phyloP scores from a whole-genome alignment of 2,888 invertebrate species.

The Cerastoderma edule region DNA sequence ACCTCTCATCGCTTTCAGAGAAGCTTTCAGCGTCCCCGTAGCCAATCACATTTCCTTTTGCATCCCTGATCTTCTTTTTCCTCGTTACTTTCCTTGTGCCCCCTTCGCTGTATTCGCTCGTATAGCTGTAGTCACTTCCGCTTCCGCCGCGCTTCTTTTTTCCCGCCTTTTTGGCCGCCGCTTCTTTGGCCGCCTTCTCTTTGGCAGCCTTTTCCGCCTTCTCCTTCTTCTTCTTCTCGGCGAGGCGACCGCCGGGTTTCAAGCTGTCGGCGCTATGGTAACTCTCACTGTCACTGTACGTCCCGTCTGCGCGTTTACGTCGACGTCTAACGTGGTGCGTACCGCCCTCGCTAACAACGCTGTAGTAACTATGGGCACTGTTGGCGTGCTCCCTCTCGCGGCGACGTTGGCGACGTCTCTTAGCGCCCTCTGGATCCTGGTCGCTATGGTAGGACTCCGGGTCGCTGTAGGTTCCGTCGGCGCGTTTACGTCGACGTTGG shows the following conservation, averaged over 20 bases:
- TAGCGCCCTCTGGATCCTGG: conserved; percentile 78
- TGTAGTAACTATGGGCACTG: conserved; percentile 82
- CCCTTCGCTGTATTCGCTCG: conserved; percentile 80
- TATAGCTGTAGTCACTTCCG: conserved; percentile 81
- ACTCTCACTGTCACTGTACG: conserved; percentile 80
- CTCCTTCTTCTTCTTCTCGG: conserved; percentile 69
- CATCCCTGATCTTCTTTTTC: conserved; percentile 78
- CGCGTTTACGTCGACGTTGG: conserved; percentile 73
- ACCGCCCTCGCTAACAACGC: conserved; percentile 81
- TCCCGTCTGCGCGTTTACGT: conserved; percentile 78
- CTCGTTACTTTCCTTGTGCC: conserved; percentile 76
- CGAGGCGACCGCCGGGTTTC: conserved; percentile 70
- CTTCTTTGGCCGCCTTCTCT: conserved; percentile 56
- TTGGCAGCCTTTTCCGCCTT: conserved; percentile 56
- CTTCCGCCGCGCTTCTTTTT: conserved; percentile 75
- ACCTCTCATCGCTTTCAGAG: conserved; percentile 69
- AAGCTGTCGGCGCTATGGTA: conserved; percentile 80
- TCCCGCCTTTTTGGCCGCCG: conserved; percentile 61
- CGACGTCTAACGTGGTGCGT: conserved; percentile 79
- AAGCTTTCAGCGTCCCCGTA: conserved; percentile 72
- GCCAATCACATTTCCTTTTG: conserved; percentile 80
- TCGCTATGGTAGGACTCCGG: conserved; percentile 81
- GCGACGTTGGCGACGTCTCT: conserved; percentile 77
- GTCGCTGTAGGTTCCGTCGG: conserved; percentile 80
- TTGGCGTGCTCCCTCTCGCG: conserved; percentile 79